Conservation (phyloP, 2,797 vertebrate genomes). For the Tragelaphus eurycerus region DNA sequence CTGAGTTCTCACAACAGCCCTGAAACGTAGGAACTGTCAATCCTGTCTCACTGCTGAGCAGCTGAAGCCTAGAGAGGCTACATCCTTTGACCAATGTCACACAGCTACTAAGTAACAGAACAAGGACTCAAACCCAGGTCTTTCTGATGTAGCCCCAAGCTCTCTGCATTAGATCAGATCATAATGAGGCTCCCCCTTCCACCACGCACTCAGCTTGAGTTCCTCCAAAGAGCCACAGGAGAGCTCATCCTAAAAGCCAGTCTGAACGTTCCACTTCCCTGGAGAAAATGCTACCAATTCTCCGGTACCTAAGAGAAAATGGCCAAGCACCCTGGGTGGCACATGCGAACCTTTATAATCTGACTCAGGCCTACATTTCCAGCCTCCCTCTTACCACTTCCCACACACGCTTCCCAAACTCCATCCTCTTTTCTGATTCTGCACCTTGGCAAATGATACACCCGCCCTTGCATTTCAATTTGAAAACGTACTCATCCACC, state of each 20-base stretch:
- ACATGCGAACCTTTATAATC: background rate
- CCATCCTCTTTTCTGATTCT: background rate
- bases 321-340: background rate
- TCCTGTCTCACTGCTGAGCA: background rate
- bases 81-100: background rate
- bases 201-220: background rate
- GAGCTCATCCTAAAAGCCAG: background rate
- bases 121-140: background rate
- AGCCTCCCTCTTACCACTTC: background rate
- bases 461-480: background rate
- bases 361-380: background rate
- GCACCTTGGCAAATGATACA: background rate
- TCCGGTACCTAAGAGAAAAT: background rate
- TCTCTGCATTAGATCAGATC: background rate
- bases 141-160: background rate
- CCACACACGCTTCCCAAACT: background rate
- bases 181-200: background rate
- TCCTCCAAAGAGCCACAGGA: background rate
- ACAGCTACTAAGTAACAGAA: background rate
- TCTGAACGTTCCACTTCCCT: background rate
- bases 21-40: background rate
- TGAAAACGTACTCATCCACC: background rate
- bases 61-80: background rate
- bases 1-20: background rate
- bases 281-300: background rate